These are phyloP conservation scores for Turdus rufiventris DNA, from an alignment of 2,113 vertebrate species.

Conservation along the genomic window DNA sequence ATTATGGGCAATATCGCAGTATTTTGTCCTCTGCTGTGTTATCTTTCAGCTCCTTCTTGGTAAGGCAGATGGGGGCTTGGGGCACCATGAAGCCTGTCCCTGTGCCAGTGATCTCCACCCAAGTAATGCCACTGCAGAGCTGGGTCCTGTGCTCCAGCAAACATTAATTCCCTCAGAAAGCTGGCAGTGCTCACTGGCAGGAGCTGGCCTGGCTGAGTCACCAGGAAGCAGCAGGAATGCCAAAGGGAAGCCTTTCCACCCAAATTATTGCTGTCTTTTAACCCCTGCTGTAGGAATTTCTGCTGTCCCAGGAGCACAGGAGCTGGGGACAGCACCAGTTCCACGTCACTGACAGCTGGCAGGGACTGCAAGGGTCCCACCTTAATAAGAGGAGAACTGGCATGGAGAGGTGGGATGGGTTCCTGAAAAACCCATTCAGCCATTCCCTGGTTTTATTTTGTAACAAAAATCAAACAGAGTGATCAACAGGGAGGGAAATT, in stretches of 20 bases:
- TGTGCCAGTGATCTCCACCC: rapidly evolving
- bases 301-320: neutral
- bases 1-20: rapidly evolving
- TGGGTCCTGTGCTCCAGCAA: neutral
- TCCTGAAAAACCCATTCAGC: neutral
- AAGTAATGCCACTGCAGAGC: neutral
- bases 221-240: neutral
- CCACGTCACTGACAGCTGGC: rapidly evolving
- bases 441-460: neutral
- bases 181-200: neutral
- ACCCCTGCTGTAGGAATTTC: neutral
- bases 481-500: neutral
- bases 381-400: rapidly evolving
- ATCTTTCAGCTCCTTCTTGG: neutral
- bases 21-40: rapidly evolving
- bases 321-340: neutral
- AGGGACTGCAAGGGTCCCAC: neutral
- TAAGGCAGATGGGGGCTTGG: neutral
- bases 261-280: neutral
- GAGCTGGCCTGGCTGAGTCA: neutral
- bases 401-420: neutral
- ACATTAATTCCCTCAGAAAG: neutral
- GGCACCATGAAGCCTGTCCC: neutral
- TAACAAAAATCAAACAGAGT: neutral
- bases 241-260: neutral